phyloP scores from a whole-genome alignment of 2,113 vertebrate genomes.

The Burhinus bistriatus region DNA sequence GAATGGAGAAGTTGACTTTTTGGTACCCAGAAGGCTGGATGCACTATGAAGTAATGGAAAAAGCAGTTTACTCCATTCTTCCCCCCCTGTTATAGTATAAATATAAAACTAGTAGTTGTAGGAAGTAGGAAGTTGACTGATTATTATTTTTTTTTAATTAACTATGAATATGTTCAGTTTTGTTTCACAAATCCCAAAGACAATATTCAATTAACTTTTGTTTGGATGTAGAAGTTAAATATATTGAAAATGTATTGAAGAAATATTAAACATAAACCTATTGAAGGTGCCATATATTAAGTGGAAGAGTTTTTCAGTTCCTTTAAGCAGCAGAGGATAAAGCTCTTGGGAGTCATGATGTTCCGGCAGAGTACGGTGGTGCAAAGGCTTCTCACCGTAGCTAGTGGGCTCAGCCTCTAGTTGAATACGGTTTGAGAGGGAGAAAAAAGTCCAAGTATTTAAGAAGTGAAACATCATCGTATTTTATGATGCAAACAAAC shows the following conservation, averaged over 20 bases:
- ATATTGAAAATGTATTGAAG: neutral
- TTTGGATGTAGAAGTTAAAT: neutral
- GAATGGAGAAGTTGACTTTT: neutral
- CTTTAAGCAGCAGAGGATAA: neutral
- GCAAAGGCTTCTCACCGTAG: neutral
- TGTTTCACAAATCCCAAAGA: neutral
- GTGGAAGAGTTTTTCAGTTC: neutral
- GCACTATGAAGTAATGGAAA: neutral
- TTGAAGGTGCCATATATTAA: neutral
- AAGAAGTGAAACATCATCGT: fast-evolving
- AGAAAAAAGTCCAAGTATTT: neutral
- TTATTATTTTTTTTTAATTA: neutral
- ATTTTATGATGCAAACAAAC: neutral
- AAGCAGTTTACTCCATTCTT: neutral
- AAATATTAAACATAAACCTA: neutral
- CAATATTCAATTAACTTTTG: neutral
- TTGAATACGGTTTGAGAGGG: neutral
- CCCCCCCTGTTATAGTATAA: fast-evolving
- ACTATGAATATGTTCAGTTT: neutral
- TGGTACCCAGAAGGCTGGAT: neutral
- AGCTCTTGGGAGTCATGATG: neutral
- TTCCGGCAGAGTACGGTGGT: neutral
- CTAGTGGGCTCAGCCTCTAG: neutral
- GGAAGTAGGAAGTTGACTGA: neutral
- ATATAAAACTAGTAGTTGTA: neutral